Base-by-base conservation (phyloP, 2,888 invertebrate genomes). In the Euclidia mi region DNA sequence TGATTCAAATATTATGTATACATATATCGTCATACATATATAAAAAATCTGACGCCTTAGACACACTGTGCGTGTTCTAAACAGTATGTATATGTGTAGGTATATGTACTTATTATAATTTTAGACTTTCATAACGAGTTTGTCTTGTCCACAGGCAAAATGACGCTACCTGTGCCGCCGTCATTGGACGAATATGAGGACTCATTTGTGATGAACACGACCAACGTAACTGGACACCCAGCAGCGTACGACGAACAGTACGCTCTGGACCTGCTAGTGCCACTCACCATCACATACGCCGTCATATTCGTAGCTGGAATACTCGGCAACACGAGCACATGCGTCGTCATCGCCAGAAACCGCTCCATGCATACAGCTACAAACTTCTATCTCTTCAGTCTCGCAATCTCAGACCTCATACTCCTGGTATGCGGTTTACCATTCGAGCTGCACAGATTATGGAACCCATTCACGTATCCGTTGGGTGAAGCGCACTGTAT, bases 281-380 rank as follows among this genome's bases (percentile, higher is more conserved):
- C 96, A 0, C 95, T 97, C 65, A 96, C 96, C n/a, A 81, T 96
- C 10, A 88, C 96, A 11, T 98, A 97, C 86, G 89, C 91, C 3
- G 53, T 96, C 7, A 97, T 97, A 71, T 96, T 97, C 82, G 84
- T 97, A 32, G 96, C 96, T 2, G 97, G 97, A 0, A 94, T 97
- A 14, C 86, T 97, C n/a, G 97, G 98, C 0, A 98, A 98, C 82
- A 94, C 97, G 41, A 96, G 96, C 83, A 98, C 97, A 0, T 97
- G 97, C 81, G 94, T 97, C 7, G 97, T 98, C 3, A 97, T 98
- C 31, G 95, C 96, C 0, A 93, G 95, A 44, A 97, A 97, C 81
- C 95, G 96, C 51, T 96, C 96, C 62, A 97, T 98, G 97, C 97
- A 97, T 87, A 97, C 97, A 0, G 97, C 97, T 1, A 98, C 98